These are phyloP conservation scores for Spongia lamella DNA, from an alignment of 37 sponge, comb jelly and placozoan genomes.

Conservation along the genomic window DNA sequence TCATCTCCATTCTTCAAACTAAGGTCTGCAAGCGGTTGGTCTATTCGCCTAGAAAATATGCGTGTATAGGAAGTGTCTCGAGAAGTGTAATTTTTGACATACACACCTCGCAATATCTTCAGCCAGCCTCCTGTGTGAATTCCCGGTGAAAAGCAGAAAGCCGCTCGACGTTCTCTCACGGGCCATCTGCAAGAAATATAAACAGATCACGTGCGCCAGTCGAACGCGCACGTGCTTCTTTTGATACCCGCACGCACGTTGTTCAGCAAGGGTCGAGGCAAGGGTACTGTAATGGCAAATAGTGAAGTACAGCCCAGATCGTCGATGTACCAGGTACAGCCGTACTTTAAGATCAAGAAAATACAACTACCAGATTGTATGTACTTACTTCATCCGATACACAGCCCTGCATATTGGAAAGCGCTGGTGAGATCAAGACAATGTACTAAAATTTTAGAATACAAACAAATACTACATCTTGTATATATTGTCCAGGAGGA, in stretches of 20 bases:
- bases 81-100: no score
- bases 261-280: no score
- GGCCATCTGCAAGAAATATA: no score
- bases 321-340: constrained; percentile 62
- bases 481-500: no score
- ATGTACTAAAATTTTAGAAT: no score
- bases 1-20: neutral
- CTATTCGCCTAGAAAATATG: neutral
- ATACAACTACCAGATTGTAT: constrained; percentile 77
- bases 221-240: no score
- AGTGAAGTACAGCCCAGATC: constrained; percentile 21
- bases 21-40: neutral
- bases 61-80: no score
- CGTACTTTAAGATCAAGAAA: constrained; percentile 77
- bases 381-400: constrained; percentile 59
- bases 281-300: constrained; percentile 39
- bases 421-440: constrained; percentile 22
- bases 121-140: constrained; percentile 58
- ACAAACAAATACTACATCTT: no score
- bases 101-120: constrained; percentile 66
- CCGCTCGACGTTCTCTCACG: constrained; percentile 15
- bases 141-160: constrained; percentile 67
- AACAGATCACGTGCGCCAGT: neutral
- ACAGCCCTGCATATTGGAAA: constrained; percentile 21
- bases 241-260: no score